Percentiles rank a stretch among this genome's conserved stretches.
phyloP scores from a whole-genome alignment of 2,113 vertebrate genomes.

The Egretta garzetta region DNA sequence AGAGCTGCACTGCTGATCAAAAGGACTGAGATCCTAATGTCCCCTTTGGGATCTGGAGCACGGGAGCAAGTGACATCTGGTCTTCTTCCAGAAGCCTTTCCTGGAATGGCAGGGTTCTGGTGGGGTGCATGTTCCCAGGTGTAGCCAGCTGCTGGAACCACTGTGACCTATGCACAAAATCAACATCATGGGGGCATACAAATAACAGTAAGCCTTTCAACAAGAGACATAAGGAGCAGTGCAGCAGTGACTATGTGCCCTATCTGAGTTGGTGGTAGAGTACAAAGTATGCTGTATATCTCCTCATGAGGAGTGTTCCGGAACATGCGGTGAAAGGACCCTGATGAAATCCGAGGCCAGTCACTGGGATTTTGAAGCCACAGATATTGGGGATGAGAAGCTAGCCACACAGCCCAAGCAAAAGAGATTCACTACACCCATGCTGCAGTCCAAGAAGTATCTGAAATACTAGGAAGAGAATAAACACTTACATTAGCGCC shows the following conservation, averaged over 20 bases:
- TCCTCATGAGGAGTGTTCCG: neutral
- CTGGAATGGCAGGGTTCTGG: neutral
- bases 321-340: rapidly evolving
- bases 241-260: neutral
- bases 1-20: neutral
- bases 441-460: neutral
- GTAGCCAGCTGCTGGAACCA: neutral
- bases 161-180: neutral
- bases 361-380: neutral
- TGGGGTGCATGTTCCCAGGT: neutral
- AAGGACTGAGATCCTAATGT: neutral
- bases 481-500: neutral
- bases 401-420: neutral
- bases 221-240: neutral
- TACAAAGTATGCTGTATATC: neutral
- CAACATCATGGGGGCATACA: rapidly evolving
- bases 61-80: neutral
- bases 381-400: neutral
- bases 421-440: neutral
- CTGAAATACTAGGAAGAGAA: neutral
- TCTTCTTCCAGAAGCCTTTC: neutral
- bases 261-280: neutral
- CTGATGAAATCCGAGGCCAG: neutral
- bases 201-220: neutral
- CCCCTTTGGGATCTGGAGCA: neutral